These are phyloP conservation scores for Actinernus sp. DNA, from an alignment of 92 coral and sea anemone genomes.

Conservation along the genomic window DNA sequence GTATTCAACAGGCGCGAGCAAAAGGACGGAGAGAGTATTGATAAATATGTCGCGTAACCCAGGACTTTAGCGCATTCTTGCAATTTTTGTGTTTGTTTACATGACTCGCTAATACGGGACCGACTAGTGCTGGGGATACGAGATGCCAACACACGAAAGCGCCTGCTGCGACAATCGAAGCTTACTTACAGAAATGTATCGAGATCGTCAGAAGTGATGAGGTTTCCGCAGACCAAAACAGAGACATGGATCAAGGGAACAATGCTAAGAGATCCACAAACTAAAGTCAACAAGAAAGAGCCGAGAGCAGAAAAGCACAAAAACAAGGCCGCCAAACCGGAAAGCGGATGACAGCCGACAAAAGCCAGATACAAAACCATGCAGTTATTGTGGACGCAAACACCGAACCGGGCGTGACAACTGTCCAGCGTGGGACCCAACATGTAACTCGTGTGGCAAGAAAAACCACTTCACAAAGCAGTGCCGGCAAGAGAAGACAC, in stretches of 20 bases:
- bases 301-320: too few species aligned
- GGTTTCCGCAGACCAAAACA: constrained; percentile 28
- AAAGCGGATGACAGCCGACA: too few species aligned
- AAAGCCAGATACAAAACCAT: too few species aligned
- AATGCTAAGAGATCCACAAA: constrained; percentile 34
- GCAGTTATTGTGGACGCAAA: too few species aligned
- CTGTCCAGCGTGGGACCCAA: too few species aligned
- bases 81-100: too few species aligned
- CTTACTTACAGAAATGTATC: constrained; percentile 37
- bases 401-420: too few species aligned
- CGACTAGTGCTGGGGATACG: too few species aligned
- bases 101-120: too few species aligned
- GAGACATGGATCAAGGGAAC: constrained; percentile 24
- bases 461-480: constrained; percentile 30
- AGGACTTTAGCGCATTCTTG: constrained; percentile 46
- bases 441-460: constrained; percentile 22
- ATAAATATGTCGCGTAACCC: constrained; percentile 38
- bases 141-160: constrained; percentile 19
- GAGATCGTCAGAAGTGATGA: constrained; percentile 43
- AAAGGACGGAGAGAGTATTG: constrained; percentile 35
- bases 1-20: constrained; percentile 37
- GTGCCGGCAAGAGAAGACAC: too few species aligned
- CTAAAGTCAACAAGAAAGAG: too few species aligned
- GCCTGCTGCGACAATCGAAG: constrained; percentile 35
- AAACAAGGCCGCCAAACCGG: too few species aligned